Conservation (phyloP, 92 coral and sea anemone species). For the Epizoanthus fatuus region DNA sequence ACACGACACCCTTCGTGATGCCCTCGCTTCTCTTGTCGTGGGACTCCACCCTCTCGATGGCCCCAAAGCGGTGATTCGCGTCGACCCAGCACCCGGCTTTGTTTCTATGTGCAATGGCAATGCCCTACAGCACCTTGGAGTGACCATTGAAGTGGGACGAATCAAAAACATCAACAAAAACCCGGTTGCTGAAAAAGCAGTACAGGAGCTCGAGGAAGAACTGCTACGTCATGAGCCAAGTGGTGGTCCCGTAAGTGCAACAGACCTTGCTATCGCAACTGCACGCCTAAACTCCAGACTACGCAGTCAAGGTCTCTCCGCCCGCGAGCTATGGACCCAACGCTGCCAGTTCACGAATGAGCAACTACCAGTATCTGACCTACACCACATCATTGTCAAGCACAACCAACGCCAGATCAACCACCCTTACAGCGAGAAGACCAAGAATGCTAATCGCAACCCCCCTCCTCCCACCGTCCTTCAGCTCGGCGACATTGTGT, state of each 20-base stretch:
- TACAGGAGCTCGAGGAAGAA: constrained; percentile 23
- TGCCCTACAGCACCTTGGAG: constrained; percentile 7
- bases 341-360: constrained; percentile 25
- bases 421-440: too few species aligned
- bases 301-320: constrained; percentile 15
- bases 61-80: background rate
- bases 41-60: background rate
- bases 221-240: constrained; percentile 27
- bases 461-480: too few species aligned
- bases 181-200: too few species aligned
- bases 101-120: background rate
- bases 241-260: background rate
- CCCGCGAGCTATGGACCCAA: constrained; percentile 26
- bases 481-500: too few species aligned
- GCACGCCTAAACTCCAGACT: constrained; percentile 17
- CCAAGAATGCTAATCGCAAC: too few species aligned
- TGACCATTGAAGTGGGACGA: constrained; percentile 17
- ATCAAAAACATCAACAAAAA: constrained; percentile 1
- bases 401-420: too few species aligned
- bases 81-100: constrained; percentile 41
- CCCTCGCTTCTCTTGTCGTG: too few species aligned
- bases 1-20: too few species aligned
- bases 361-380: constrained; percentile 7
- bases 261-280: background rate
- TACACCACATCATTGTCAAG: too few species aligned